These are phyloP conservation scores for Microcebus ravelobensis DNA, from an alignment of 2,113 vertebrate genomes.

Conservation along the genomic window DNA sequence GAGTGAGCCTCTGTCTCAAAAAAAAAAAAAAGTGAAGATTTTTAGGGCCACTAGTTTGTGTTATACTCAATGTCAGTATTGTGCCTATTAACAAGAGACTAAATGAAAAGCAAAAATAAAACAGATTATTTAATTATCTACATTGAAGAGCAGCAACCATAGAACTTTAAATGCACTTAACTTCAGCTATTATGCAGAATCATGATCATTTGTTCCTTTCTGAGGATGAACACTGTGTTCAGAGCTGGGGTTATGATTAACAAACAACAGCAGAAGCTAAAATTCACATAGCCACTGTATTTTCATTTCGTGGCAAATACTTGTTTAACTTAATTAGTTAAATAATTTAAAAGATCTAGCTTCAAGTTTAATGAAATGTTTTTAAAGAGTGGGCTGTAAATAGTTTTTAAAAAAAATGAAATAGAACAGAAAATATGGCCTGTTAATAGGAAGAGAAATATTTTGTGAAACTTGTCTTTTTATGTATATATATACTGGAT, in stretches of 20 bases:
- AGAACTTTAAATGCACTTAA: neutral
- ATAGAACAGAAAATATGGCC: neutral
- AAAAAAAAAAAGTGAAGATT: conserved; percentile 25
- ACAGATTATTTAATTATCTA: conserved; percentile 7
- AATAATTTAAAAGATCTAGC: neutral
- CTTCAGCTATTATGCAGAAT: conserved; percentile 16
- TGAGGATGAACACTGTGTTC: neutral
- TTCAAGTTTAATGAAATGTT: conserved; percentile 31
- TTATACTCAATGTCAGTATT: neutral
- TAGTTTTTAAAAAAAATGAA: neutral
- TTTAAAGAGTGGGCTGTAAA: neutral
- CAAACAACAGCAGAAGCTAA: conserved; percentile 2
- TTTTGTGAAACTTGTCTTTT: conserved; percentile 33
- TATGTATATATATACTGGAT: neutral
- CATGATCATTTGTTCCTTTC: neutral
- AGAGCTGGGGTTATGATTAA: neutral
- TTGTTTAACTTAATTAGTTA: conserved; percentile 12
- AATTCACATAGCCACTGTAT: conserved; percentile 14
- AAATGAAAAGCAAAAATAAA: conserved; percentile 39
- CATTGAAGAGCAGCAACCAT: neutral
- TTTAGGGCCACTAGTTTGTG: neutral
- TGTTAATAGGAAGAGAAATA: conserved; percentile 10
- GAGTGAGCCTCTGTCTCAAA: no score
- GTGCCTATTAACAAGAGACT: neutral
- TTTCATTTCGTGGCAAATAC: conserved; percentile 45